Evolutionary conservation across 1,140 invertebrate species (phyloP).

Genomic region (Scaptodrosophila lebanonensis): DNA sequence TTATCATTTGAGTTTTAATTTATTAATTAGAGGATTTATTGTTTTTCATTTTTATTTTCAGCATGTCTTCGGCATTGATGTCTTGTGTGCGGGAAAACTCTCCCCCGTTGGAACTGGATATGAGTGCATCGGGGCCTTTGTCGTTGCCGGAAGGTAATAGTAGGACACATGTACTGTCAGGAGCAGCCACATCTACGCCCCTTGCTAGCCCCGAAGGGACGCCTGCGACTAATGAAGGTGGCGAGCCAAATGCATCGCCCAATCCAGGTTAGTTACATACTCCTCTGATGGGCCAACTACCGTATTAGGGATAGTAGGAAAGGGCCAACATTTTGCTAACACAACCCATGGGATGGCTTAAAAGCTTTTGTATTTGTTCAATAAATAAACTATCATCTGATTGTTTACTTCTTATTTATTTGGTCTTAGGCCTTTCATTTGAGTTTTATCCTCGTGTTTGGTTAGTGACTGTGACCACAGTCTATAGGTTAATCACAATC

Average conservation of each 20-base stretch:
- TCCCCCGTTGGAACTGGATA: slow-evolving; percentile 73
- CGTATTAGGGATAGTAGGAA: no score
- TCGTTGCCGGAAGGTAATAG: slow-evolving; percentile 53
- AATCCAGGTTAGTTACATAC: slow-evolving; percentile 45
- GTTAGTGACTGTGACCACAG: no score
- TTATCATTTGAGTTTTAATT: slow-evolving; percentile 12
- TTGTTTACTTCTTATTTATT: no score
- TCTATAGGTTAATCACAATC: no score
- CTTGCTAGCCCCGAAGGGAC: slow-evolving; percentile 39
- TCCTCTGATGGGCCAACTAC: no score
- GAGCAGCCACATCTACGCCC: slow-evolving; percentile 52
- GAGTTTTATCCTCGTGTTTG: no score
- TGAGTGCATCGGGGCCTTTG: slow-evolving; percentile 49
- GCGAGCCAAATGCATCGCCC: slow-evolving; percentile 16
- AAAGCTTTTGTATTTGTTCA: no score
- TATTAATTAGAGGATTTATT: slow-evolving; percentile 27
- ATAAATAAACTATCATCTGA: no score
- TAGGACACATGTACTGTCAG: slow-evolving; percentile 35
- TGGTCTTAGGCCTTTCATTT: no score
- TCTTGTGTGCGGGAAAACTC: slow-evolving; percentile 79
- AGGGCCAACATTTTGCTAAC: no score
- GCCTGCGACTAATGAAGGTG: slow-evolving; percentile 29
- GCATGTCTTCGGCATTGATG: slow-evolving; percentile 78
- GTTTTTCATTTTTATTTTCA: slow-evolving; percentile 36
- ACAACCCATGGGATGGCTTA: no score